phyloP scores from a whole-genome alignment of 2,888 invertebrate species.

The Meandrusa payeni region DNA sequence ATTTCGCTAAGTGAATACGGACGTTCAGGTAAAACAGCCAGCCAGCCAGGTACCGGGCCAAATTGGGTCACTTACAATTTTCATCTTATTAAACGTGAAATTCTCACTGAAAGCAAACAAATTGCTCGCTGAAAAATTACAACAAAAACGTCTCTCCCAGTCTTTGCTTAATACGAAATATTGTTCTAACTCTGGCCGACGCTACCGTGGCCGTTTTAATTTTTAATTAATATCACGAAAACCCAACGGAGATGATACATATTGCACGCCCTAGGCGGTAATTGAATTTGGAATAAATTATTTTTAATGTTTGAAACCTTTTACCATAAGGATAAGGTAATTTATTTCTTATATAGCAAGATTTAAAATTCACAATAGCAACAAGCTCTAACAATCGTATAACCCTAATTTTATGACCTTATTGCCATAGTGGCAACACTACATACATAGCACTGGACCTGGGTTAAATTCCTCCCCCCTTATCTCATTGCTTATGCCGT shows the following conservation, averaged over 20 bases:
- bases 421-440: too few species aligned
- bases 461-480: too few species aligned
- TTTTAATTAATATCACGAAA: constrained; percentile 21
- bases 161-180: constrained; percentile 19
- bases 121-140: constrained; percentile 21
- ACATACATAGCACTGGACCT: too few species aligned
- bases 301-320: constrained; percentile 11
- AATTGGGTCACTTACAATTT: constrained; percentile 27
- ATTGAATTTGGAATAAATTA: constrained; percentile 19
- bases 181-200: constrained; percentile 20
- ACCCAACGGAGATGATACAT: constrained; percentile 15
- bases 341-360: too few species aligned
- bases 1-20: constrained; percentile 18
- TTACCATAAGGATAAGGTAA: too few species aligned
- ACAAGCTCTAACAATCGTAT: too few species aligned
- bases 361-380: too few species aligned
- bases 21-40: constrained; percentile 19
- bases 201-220: constrained; percentile 10
- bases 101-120: constrained; percentile 23
- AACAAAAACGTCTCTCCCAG: constrained; percentile 15
- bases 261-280: constrained; percentile 1
- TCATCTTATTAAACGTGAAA: constrained; percentile 21
- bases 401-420: too few species aligned
- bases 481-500: too few species aligned
- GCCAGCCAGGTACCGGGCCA: constrained; percentile 9